Conservation (phyloP, 1,140 invertebrate species). For the Orchestia grillus region DNA sequence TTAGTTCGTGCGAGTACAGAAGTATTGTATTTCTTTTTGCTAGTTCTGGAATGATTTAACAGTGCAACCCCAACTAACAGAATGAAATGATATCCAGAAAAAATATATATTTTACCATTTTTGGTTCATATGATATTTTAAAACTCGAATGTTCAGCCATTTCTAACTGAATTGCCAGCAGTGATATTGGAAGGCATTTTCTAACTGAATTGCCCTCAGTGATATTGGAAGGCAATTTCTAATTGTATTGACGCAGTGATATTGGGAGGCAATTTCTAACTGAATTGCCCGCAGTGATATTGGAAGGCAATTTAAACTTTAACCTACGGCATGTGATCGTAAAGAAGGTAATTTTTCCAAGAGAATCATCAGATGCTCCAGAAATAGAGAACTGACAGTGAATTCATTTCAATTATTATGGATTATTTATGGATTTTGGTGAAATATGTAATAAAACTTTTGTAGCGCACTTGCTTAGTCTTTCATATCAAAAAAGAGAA, state of each 20-base stretch:
- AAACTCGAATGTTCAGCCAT: too few species aligned
- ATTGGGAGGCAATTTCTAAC: too few species aligned
- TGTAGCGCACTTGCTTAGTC: neutral
- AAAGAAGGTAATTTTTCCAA: neutral
- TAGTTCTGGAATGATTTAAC: too few species aligned
- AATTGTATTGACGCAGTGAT: too few species aligned
- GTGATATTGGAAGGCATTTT: too few species aligned
- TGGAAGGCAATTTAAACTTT: neutral
- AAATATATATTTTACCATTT: neutral
- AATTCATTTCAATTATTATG: neutral
- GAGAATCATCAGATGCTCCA: too few species aligned
- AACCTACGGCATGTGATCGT: neutral
- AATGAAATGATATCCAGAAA: neutral
- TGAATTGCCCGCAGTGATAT: too few species aligned
- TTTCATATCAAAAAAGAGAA: neutral
- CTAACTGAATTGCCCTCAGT: too few species aligned
- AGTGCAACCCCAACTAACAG: neutral
- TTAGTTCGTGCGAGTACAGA: neutral
- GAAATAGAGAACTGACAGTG: neutral
- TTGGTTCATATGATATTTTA: neutral
- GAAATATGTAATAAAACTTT: neutral
- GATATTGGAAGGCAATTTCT: too few species aligned
- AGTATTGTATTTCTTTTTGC: too few species aligned
- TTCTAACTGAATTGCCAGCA: too few species aligned
- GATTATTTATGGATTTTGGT: neutral